phyloP scores from a whole-genome alignment of 2,113 vertebrate species.

The Orycteropus afer region DNA sequence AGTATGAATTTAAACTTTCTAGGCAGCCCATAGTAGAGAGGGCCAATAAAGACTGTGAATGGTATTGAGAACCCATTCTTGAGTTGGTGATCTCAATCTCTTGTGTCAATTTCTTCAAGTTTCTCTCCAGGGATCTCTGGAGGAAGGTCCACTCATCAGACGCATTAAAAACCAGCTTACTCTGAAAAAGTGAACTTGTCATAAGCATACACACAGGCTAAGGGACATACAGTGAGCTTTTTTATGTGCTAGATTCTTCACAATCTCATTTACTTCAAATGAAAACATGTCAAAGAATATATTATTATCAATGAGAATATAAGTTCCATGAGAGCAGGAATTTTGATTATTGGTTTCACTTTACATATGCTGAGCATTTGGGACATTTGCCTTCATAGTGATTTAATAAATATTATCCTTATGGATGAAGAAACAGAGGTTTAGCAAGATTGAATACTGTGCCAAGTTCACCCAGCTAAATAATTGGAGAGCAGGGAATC shows the following conservation, averaged over 20 bases:
- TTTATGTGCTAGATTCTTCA: background rate
- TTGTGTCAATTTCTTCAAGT: background rate
- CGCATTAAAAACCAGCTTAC: background rate
- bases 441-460: background rate
- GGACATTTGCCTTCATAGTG: background rate
- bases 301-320: background rate
- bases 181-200: background rate
- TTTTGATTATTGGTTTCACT: background rate
- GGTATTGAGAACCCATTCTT: background rate
- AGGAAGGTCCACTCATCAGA: background rate
- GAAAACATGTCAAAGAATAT: background rate
- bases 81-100: background rate
- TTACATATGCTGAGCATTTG: accelerated
- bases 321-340: background rate
- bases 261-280: background rate
- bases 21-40: background rate
- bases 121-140: background rate
- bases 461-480: background rate
- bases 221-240: background rate
- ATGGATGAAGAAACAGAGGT: background rate
- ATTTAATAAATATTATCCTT: background rate
- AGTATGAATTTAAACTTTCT: background rate
- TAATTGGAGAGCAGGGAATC: background rate
- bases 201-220: background rate
- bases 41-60: background rate